Percentiles rank a stretch among this genome's conserved stretches.
phyloP scores from a whole-genome alignment of 2,888 invertebrate species.

The Didymodactylos carnosus region DNA sequence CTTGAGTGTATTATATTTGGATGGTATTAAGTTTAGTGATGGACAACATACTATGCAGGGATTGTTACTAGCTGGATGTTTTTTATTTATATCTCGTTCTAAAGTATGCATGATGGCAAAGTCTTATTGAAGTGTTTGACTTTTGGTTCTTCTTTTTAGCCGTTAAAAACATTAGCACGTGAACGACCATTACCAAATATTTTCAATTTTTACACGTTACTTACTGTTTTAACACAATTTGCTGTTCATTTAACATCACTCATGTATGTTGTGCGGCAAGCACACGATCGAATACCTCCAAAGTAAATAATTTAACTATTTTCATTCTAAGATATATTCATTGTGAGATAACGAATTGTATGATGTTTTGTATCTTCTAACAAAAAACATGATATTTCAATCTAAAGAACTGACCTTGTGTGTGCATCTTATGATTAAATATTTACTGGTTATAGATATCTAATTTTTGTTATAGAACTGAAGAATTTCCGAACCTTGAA shows the following conservation, averaged over 20 bases:
- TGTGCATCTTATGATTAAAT: too few species aligned
- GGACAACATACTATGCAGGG: slow-evolving; percentile 93
- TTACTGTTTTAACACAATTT: slow-evolving; percentile 82
- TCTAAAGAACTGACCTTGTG: too few species aligned
- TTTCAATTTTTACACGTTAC: slow-evolving; percentile 85
- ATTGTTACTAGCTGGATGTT: slow-evolving; percentile 77
- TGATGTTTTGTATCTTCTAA: too few species aligned
- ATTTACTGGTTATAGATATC: background rate
- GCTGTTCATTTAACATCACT: slow-evolving; percentile 76
- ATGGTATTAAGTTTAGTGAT: slow-evolving; percentile 91
- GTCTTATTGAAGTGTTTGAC: too few species aligned
- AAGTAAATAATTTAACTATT: too few species aligned
- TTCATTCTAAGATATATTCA: slow-evolving; percentile 14
- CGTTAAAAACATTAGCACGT: slow-evolving; percentile 70
- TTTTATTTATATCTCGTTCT: slow-evolving; percentile 88
- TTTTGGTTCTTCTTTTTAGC: slow-evolving; percentile 39
- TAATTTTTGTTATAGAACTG: slow-evolving; percentile 21
- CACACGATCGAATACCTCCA: slow-evolving; percentile 43
- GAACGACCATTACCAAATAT: slow-evolving; percentile 90
- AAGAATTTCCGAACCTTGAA: slow-evolving; percentile 37
- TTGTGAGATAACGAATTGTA: too few species aligned
- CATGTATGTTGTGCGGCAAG: slow-evolving; percentile 54
- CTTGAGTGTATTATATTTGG: slow-evolving; percentile 87
- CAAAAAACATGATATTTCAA: too few species aligned
- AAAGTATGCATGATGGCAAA: too few species aligned